A percentile compares a stretch with the other conserved stretches of the same genome.
Evolutionary conservation across 2,888 invertebrate species (phyloP).

Genomic region (Perdita meconis): DNA sequence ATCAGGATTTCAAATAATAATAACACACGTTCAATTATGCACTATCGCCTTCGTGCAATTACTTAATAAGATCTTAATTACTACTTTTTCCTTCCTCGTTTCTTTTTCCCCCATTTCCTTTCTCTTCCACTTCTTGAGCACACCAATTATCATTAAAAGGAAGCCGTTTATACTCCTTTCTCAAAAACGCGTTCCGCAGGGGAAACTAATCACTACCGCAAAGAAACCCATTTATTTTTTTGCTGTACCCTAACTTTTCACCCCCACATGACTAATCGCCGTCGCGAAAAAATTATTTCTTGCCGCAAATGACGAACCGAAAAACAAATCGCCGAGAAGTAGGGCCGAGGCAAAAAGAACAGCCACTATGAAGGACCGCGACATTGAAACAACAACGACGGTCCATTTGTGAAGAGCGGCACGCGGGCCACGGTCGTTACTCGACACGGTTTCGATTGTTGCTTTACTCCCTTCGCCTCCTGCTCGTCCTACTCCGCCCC

Average conservation of each 20-base stretch:
- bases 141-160: conserved; percentile 57
- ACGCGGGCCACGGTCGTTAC: conserved; percentile 71
- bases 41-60: conserved; percentile 2
- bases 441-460: conserved; percentile 74
- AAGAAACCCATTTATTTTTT: conserved; percentile 42
- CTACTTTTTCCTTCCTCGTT: conserved; percentile 8
- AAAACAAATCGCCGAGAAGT: conserved; percentile 12
- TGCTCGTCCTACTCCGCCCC: conserved; percentile 27
- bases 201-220: conserved; percentile 54
- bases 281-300: conserved; percentile 9
- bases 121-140: conserved; percentile 29
- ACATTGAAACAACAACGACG: conserved; percentile 70
- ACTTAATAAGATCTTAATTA: conserved; percentile 40
- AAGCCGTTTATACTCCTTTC: conserved; percentile 20
- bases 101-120: conserved; percentile 7
- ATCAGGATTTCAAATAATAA: background rate
- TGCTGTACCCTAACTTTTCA: background rate
- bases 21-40: conserved; percentile 2
- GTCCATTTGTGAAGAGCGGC: conserved; percentile 60
- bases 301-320: conserved; percentile 3
- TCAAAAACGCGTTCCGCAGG: background rate
- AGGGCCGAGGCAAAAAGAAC: conserved; percentile 12
- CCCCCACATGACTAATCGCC: conserved; percentile 35
- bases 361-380: conserved; percentile 45
- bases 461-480: conserved; percentile 63